Evolutionary conservation across 2,797 vertebrate species (phyloP).

Genomic region (Nothura maculosa): DNA sequence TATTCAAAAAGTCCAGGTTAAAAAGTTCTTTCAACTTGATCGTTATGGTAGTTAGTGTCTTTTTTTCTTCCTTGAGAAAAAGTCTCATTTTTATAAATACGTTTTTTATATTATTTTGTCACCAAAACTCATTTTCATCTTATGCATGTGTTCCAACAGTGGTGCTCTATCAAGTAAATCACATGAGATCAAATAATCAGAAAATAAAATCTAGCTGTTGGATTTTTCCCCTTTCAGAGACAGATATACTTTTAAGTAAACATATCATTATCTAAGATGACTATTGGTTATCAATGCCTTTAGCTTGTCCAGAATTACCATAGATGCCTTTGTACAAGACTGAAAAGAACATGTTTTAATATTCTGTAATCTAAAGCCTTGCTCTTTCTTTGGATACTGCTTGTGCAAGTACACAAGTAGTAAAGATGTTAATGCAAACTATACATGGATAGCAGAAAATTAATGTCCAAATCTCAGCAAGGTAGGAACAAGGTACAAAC

Average conservation of each 20-base stretch:
- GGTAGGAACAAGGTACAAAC: background rate
- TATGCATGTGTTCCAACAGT: conserved; percentile 14
- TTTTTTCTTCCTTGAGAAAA: background rate
- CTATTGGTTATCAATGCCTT: background rate
- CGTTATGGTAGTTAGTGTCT: background rate
- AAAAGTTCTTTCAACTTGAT: conserved; percentile 13
- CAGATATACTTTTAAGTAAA: conserved; percentile 32
- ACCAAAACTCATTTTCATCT: conserved; percentile 40
- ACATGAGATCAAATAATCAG: background rate
- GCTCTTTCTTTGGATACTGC: background rate
- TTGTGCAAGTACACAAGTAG: fast-evolving
- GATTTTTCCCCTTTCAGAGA: conserved; percentile 47
- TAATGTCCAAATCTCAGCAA: background rate
- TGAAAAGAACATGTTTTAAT: background rate
- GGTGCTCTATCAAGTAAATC: background rate
- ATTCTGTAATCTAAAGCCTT: background rate
- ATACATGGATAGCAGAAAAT: background rate
- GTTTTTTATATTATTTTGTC: background rate
- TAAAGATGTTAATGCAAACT: background rate
- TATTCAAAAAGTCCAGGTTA: conserved; percentile 53
- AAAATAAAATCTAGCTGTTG: background rate
- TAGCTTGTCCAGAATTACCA: conserved; percentile 31
- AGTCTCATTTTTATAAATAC: background rate
- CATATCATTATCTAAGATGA: background rate
- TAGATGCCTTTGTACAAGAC: background rate